Percentiles rank a stretch among this genome's conserved stretches.
phyloP scores from a whole-genome alignment of 2,888 invertebrate genomes.

The Epirrhoe alternata region DNA sequence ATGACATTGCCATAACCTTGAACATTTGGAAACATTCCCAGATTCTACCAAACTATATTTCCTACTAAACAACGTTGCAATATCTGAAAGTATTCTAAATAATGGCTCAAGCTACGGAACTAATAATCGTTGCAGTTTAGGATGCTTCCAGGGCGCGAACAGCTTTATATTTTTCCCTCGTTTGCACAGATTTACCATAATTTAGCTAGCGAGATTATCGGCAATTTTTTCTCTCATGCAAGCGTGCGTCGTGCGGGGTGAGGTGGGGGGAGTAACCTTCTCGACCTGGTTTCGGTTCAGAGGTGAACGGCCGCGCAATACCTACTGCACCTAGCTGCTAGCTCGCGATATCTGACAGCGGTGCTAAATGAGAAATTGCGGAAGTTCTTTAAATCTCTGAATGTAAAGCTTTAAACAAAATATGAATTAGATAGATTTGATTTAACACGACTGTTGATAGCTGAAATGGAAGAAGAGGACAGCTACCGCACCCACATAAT shows the following conservation, averaged over 20 bases:
- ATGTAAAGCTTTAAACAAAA: neutral
- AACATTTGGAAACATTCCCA: conserved; percentile 14
- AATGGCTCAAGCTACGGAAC: conserved; percentile 1
- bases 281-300: conserved; percentile 80
- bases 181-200: conserved; percentile 24
- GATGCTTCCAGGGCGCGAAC: neutral
- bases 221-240: conserved; percentile 40
- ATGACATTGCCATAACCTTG: conserved; percentile 11
- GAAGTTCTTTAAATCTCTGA: conserved; percentile 17
- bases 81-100: neutral
- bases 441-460: too few species aligned
- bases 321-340: conserved; percentile 55
- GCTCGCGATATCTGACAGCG: conserved; percentile 39
- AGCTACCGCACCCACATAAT: too few species aligned
- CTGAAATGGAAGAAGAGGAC: too few species aligned
- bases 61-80: neutral
- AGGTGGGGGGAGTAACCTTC: conserved; percentile 54
- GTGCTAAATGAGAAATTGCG: conserved; percentile 27
- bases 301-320: conserved; percentile 73
- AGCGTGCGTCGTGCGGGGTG: conserved; percentile 38
- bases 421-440: neutral
- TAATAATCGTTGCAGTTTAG: neutral
- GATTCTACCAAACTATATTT: neutral
- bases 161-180: neutral
- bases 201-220: conserved; percentile 39